These are phyloP conservation scores for Otus sunia DNA, from an alignment of 2,113 vertebrate genomes.

Conservation along the genomic window DNA sequence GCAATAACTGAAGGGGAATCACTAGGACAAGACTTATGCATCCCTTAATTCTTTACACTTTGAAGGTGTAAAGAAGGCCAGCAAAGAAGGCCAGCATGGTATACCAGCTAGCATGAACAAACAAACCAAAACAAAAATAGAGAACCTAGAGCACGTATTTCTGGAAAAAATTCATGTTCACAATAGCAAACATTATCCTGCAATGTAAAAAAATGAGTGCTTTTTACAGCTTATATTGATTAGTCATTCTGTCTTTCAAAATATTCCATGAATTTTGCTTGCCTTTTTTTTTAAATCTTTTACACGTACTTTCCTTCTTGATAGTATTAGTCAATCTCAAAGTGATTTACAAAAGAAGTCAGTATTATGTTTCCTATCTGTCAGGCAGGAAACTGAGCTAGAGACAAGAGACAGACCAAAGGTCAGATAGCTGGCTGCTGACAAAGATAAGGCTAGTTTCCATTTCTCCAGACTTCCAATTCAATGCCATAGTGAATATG, in stretches of 20 bases:
- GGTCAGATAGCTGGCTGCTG: conserved; percentile 27
- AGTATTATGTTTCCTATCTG: neutral
- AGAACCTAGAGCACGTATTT: neutral
- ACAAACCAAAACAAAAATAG: neutral
- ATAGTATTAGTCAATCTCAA: neutral
- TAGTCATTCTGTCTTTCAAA: neutral
- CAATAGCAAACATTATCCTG: neutral
- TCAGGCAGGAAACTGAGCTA: neutral
- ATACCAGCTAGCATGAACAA: neutral
- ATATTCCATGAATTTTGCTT: neutral
- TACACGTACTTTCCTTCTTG: neutral
- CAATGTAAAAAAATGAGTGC: neutral
- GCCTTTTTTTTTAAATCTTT: neutral
- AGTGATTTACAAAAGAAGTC: conserved; percentile 17
- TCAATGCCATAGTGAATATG: fast-evolving
- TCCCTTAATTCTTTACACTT: neutral
- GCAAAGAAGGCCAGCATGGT: neutral
- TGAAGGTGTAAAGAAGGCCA: neutral
- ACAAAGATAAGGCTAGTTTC: conserved; percentile 19
- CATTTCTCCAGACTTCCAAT: neutral
- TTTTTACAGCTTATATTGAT: neutral
- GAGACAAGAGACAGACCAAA: neutral
- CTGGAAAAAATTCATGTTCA: neutral
- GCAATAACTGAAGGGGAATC: neutral
- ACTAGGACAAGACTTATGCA: neutral